Conservation (phyloP, 2,888 invertebrate species). For the Agapetus fuscipes region DNA sequence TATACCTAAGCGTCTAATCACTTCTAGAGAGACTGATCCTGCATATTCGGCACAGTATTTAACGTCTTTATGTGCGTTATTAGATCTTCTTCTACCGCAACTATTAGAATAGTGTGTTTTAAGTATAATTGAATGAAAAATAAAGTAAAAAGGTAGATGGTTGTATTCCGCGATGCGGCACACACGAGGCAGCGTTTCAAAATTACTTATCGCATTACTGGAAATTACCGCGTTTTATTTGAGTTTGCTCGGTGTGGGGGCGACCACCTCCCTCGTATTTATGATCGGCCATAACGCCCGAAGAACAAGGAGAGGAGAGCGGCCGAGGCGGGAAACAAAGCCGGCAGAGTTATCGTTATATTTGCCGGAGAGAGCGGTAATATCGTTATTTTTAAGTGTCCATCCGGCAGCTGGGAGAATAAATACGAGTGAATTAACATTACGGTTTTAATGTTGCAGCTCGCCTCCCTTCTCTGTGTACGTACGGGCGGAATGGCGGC, state of each 20-base stretch:
- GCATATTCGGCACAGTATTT: too few species aligned
- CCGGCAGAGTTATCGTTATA: conserved; percentile 39
- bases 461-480: too few species aligned
- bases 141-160: too few species aligned
- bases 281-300: conserved; percentile 16
- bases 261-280: conserved; percentile 12
- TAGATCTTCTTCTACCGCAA: too few species aligned
- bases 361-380: conserved; percentile 35
- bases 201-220: conserved; percentile 11
- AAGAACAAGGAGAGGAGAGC: conserved; percentile 12
- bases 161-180: too few species aligned
- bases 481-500: conserved; percentile 3
- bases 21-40: too few species aligned
- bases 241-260: conserved; percentile 4
- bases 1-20: too few species aligned
- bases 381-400: conserved; percentile 50
- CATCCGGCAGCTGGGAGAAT: conserved; percentile 24
- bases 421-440: conserved; percentile 23
- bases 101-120: too few species aligned
- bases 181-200: conserved; percentile 7
- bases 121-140: too few species aligned
- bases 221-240: conserved; percentile 11
- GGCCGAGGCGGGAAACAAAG: conserved; percentile 20
- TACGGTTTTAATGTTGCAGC: conserved; percentile 21
- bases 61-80: too few species aligned